phyloP scores from a whole-genome alignment of 2,888 invertebrate species.

The Bhutanitis thaidina region DNA sequence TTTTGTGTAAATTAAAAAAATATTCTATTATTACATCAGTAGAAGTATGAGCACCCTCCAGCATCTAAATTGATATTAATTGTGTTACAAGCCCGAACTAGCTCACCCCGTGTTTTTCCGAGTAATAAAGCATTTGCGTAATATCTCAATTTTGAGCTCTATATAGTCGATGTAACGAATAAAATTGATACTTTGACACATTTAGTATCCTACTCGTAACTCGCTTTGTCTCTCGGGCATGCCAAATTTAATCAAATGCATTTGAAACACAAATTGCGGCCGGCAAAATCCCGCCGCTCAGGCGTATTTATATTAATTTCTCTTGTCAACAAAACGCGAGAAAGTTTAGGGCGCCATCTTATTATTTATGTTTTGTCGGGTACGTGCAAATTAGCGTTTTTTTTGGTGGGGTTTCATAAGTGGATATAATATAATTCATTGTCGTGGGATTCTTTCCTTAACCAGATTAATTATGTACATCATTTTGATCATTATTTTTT shows the following conservation, averaged over 20 bases:
- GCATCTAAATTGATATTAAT: constrained; percentile 74
- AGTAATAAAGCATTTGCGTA: constrained; percentile 56
- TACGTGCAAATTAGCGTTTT: constrained; percentile 28
- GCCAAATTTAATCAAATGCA: constrained; percentile 62
- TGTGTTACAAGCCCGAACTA: constrained; percentile 63
- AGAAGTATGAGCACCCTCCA: constrained; percentile 43
- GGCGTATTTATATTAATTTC: constrained; percentile 65
- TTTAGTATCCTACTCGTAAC: constrained; percentile 25
- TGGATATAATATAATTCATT: constrained; percentile 18
- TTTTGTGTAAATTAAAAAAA: constrained; percentile 9
- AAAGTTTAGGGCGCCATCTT: constrained; percentile 51
- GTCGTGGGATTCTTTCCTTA: constrained; percentile 20
- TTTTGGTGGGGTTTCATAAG: constrained; percentile 17
- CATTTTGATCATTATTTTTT: too few relatives aligned
- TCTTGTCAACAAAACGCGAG: constrained; percentile 59
- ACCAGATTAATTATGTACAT: too few relatives aligned
- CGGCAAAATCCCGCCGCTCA: constrained; percentile 52
- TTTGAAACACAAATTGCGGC: constrained; percentile 65
- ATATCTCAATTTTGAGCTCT: constrained; percentile 30
- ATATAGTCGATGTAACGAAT: constrained; percentile 22
- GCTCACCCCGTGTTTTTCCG: constrained; percentile 73
- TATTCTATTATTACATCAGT: constrained; percentile 29
- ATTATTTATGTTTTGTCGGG: constrained; percentile 24
- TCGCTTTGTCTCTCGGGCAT: constrained; percentile 35
- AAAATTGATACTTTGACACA: constrained; percentile 24